phyloP scores from a whole-genome alignment of 2,888 invertebrate genomes.

The Electrophaes corylata region DNA sequence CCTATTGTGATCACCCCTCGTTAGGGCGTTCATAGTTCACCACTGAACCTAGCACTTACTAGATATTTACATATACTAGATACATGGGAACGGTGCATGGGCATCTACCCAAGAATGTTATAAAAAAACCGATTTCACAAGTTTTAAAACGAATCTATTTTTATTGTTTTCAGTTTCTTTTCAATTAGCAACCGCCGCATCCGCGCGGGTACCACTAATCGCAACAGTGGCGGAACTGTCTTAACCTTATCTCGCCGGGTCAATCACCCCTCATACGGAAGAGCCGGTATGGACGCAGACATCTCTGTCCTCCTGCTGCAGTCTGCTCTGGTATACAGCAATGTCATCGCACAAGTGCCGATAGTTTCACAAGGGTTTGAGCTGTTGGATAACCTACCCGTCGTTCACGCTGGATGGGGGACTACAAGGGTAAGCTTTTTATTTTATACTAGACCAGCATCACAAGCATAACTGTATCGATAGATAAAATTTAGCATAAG shows the following conservation, averaged over 20 bases:
- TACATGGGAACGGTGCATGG: no score
- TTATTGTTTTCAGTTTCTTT: slow-evolving; percentile 7
- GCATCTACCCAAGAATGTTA: no score
- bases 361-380: slow-evolving; percentile 28
- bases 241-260: not conserved
- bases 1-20: no score
- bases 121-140: no score
- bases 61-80: no score
- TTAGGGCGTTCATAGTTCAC: no score
- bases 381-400: slow-evolving; percentile 41
- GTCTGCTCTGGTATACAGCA: slow-evolving; percentile 21
- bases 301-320: slow-evolving; percentile 35
- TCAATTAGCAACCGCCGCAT: slow-evolving; percentile 31
- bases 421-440: slow-evolving; percentile 43
- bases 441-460: no score
- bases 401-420: slow-evolving; percentile 55
- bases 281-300: slow-evolving; percentile 33
- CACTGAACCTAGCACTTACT: no score
- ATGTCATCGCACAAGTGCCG: slow-evolving; percentile 25
- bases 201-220: slow-evolving; percentile 42
- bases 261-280: slow-evolving; percentile 33
- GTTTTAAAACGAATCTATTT: no score
- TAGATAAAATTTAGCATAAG: no score
- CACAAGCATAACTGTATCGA: no score
- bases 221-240: slow-evolving; percentile 34